These are phyloP conservation scores for Tetramorium simillimum DNA, from an alignment of 1,140 invertebrate genomes.

Conservation along the genomic window DNA sequence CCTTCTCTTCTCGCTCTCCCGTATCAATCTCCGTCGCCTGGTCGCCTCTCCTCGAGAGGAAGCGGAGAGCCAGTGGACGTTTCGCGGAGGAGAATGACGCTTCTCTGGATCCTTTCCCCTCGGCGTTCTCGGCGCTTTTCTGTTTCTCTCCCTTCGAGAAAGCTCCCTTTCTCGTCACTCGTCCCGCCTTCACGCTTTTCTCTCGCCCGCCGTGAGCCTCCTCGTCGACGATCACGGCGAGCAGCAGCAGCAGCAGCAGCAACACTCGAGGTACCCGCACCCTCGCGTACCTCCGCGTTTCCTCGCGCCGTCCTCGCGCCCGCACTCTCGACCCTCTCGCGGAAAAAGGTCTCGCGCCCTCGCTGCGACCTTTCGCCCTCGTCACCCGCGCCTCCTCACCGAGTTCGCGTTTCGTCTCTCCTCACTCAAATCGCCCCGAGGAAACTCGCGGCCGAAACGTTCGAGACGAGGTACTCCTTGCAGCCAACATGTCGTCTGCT, in stretches of 20 bases:
- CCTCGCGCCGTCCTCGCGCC: slow-evolving; percentile 39
- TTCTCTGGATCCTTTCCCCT: too few species aligned
- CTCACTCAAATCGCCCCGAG: slow-evolving; percentile 79
- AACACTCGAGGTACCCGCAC: slow-evolving; percentile 61
- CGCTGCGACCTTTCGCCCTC: slow-evolving; percentile 43
- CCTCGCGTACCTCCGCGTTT: slow-evolving; percentile 56
- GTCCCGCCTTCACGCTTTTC: background rate
- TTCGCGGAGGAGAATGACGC: too few species aligned
- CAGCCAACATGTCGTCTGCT: slow-evolving; percentile 85
- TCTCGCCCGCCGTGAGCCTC: slow-evolving; percentile 3
- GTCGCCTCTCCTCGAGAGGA: too few species aligned
- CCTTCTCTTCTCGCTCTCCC: too few species aligned
- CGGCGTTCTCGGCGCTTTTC: too few species aligned
- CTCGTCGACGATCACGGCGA: slow-evolving; percentile 58
- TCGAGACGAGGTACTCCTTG: slow-evolving; percentile 80
- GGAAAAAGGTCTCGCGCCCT: background rate
- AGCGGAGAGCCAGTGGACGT: too few species aligned
- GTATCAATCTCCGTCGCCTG: too few species aligned
- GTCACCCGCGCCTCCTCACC: slow-evolving; percentile 42
- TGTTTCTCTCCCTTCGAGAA: background rate
- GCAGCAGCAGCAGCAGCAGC: background rate
- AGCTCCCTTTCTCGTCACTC: slow-evolving; percentile 19
- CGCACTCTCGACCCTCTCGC: slow-evolving; percentile 1
- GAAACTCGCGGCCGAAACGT: slow-evolving; percentile 80
- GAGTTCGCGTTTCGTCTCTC: slow-evolving; percentile 59